Evolutionary conservation across 2,797 vertebrate genomes (phyloP), one percentile per base, ranked within the genome.

Genomic region (Mormyrus proboscirostris): DNA sequence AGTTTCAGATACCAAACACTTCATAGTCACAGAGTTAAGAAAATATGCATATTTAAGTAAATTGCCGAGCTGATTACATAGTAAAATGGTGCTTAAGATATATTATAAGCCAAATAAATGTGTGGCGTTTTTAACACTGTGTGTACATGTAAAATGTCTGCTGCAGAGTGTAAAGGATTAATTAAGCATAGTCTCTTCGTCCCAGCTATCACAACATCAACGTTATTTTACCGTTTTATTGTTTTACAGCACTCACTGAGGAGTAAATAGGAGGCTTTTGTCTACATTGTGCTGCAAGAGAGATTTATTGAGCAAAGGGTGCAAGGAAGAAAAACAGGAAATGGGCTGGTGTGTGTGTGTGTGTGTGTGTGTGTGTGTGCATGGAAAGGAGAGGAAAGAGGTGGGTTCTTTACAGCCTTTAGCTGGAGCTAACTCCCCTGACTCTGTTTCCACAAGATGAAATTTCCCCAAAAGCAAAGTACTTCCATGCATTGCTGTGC

Each of bases 261-360:
- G 19, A 38, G 65, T 53, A 25, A 59, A 88, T 19, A 10, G 86
- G 10, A 57, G 29, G 16, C 88, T 88, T 85, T 88, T 84, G 44
- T 51, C 86, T 84, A 82, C 33, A 59, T 38, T 47, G 41, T 82
- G 69, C 73, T 50, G 86, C 38, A 65, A 79, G 89, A 85, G 87
- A 90, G 89, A 90, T 90, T 90, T 90, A 87, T 90, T 59, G 55
- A 88, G 55, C 79, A 87, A 51, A 87, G 62, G 47, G 49, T 55
- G 76, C 10, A 47, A 53, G 89, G 89, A 90, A 85, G 89, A 88
- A 90, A 90, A 90, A 88, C 87, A 90, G 89, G 82, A 62, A 89
- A 50, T 53, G 16, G 22, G 85, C 59, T 69, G n/a, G 88, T 83
- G 51, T 69, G 29, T 79, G 84, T 88, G 55, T 89, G 90, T 86